Evolutionary conservation across 2,888 invertebrate species (phyloP).

Genomic region (Coelogynopora nodosa): DNA sequence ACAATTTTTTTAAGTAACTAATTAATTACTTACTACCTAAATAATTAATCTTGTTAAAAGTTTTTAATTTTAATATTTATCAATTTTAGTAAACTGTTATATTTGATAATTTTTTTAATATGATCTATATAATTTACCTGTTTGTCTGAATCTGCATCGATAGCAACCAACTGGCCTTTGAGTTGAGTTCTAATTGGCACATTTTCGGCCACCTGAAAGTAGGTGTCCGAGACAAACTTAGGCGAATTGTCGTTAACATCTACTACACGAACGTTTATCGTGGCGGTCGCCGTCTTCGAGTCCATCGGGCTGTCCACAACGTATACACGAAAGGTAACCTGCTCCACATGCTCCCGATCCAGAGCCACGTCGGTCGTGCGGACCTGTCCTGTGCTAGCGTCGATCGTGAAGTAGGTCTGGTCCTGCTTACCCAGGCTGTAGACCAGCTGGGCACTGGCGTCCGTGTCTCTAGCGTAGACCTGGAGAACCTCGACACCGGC

Average conservation of each 20-base stretch:
- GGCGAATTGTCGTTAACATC: not conserved
- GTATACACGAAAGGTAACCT: not conserved
- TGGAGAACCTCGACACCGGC: not conserved
- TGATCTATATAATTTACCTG: no score
- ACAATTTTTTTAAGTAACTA: no score
- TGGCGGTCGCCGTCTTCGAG: not conserved
- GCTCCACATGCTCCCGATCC: constrained; percentile 28
- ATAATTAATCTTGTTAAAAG: no score
- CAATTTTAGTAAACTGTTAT: no score
- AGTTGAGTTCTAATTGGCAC: not conserved
- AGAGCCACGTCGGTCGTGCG: not conserved
- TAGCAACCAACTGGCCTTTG: not conserved
- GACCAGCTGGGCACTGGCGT: not conserved
- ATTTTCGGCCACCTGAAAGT: not conserved
- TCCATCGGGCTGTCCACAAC: not conserved
- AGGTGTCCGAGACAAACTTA: not conserved
- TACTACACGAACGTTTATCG: not conserved
- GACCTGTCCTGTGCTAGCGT: constrained; percentile 4
- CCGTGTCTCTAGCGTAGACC: not conserved
- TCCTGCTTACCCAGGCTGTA: not conserved
- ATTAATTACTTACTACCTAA: no score
- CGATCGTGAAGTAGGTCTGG: constrained; percentile 15
- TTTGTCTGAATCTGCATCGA: not conserved
- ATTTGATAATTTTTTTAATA: no score
- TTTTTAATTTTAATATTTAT: no score